Percentiles rank a stretch among this genome's conserved stretches.
These are phyloP conservation scores for Channa argus DNA, from an alignment of 2,113 vertebrate genomes.

Conservation along the genomic window DNA sequence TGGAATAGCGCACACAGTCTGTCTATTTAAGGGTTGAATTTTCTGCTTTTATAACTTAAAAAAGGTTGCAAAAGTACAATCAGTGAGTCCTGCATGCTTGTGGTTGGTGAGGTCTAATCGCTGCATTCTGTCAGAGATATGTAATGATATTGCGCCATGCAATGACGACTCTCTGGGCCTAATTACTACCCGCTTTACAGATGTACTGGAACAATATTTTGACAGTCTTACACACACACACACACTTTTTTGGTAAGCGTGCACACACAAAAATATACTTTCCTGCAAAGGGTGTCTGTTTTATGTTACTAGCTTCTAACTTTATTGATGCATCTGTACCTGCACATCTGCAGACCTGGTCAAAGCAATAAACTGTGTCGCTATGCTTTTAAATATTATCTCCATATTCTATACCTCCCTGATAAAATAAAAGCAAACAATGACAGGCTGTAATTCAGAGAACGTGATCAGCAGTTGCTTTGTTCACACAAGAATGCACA, in stretches of 20 bases:
- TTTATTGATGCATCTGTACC: neutral
- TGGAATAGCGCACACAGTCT: neutral
- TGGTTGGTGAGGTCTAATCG: constrained; percentile 73
- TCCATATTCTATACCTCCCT: neutral
- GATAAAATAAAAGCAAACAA: neutral
- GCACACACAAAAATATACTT: neutral
- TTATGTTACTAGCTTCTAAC: constrained; percentile 10
- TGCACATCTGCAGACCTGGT: constrained; percentile 16
- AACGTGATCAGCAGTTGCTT: neutral
- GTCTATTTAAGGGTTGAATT: constrained; percentile 29
- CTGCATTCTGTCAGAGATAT: constrained; percentile 77
- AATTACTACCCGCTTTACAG: constrained; percentile 62
- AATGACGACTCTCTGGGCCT: constrained; percentile 60
- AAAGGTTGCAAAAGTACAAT: constrained; percentile 55
- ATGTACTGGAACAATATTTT: constrained; percentile 36
- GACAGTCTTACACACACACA: constrained; percentile 17
- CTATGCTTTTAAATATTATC: neutral
- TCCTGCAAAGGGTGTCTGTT: constrained; percentile 14
- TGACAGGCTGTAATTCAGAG: neutral
- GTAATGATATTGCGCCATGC: constrained; percentile 81
- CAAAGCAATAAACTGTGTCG: neutral
- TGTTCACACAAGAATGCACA: neutral
- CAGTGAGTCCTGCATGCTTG: constrained; percentile 43
- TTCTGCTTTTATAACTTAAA: constrained; percentile 33
- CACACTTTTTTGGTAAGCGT: neutral